Evolutionary conservation across 2,113 vertebrate species (phyloP), one percentile per base, ranked within the genome.

Genomic region (Puma concolor): DNA sequence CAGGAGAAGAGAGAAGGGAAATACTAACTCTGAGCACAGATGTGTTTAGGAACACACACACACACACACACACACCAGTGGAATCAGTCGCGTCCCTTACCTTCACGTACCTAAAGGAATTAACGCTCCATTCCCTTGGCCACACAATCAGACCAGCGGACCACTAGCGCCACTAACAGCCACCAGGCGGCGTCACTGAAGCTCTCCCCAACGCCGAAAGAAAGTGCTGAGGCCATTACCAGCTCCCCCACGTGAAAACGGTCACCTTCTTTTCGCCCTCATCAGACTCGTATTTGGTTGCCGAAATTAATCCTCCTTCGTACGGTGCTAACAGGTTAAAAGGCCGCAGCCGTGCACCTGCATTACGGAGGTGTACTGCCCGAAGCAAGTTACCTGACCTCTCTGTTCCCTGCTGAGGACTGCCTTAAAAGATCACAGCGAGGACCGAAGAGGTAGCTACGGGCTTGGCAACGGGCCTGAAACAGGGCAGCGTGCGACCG

Each of bases 21-120:
- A 12, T 13, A 76, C 7, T 50, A 97, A 96, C 31, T 63, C 44
- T 82, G 33, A 71, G 36, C 31, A 95, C 86, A 71, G 13, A 66
- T 14, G 44, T 66, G 13, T 83, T 97, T 14, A 41, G n/a, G 54
- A 23, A 87, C n/a, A 89, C 54, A 74, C n/a, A 86, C 54, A 74
- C 27, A 87, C n/a, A 89, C 54, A 74, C n/a, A 86, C 54, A 74
- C 27, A 76, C 54, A 36, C 1, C 8, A 4, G 79, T 2, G 13
- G 29, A 63, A 67, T 31, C 15, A 0, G 57, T 52, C 16, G 12
- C n/a, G 41, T 41, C 17, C 31, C 63, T 66, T 5, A 33, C 25
- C 50, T 95, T 86, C 27, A 44, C 27, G 2, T 14, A 90, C 7
- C 1, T 25, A 12, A 36, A 57, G 3, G 16, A 71, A 71, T 13